phyloP scores from a whole-genome alignment of 2,113 vertebrate genomes.

The Thermophis baileyi region DNA sequence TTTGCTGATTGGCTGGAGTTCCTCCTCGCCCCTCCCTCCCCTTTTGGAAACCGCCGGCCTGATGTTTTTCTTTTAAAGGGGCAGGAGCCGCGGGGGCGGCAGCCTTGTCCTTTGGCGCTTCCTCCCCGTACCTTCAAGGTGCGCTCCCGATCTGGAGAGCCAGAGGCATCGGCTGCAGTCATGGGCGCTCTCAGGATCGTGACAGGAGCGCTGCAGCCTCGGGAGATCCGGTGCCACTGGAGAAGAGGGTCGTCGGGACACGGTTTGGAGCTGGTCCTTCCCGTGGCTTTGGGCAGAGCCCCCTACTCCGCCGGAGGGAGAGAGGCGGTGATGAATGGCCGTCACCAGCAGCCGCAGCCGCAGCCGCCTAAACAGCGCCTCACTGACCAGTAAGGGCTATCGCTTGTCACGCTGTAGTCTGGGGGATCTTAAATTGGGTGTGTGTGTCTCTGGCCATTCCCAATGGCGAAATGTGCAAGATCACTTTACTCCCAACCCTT shows the following conservation, averaged over 20 bases:
- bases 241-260: not conserved
- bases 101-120: no score
- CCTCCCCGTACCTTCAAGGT: not conserved
- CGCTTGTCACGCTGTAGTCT: not conserved
- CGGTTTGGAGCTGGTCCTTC: not conserved
- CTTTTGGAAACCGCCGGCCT: not conserved
- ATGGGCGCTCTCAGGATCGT: not conserved
- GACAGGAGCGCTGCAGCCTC: not conserved
- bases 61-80: conserved; percentile 6
- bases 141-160: no score
- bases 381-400: not conserved
- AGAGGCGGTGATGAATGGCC: not conserved
- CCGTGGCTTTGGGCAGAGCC: not conserved
- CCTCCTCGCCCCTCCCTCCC: not conserved
- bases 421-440: not conserved
- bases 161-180: not conserved
- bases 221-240: not conserved
- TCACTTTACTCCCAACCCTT: not conserved
- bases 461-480: not conserved
- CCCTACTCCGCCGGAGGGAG: not conserved
- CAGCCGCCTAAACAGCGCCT: not conserved
- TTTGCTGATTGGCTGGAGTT: not conserved
- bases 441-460: not conserved
- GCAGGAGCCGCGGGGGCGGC: not conserved
- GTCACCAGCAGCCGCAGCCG: not conserved